Evolutionary conservation across 1,140 invertebrate genomes (phyloP).

Genomic region (Apis dorsata): DNA sequence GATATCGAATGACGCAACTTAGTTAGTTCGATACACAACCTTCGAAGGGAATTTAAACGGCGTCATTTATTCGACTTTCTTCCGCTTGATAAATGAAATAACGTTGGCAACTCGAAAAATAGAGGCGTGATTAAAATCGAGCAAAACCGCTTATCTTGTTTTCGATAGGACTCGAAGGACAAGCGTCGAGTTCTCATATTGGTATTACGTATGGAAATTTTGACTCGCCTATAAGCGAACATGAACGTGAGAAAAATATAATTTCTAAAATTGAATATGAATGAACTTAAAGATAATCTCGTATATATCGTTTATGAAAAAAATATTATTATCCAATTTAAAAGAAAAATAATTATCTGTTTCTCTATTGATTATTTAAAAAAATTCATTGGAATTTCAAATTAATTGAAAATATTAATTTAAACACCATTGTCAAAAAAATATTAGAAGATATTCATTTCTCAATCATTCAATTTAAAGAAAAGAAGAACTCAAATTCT

Average conservation of each 20-base stretch:
- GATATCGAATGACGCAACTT: background rate
- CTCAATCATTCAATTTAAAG: too few species aligned
- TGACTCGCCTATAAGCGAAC: background rate
- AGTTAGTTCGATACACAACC: background rate
- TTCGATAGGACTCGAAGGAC: conserved; percentile 31
- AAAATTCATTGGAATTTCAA: too few species aligned
- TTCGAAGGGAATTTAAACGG: background rate
- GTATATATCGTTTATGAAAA: too few species aligned
- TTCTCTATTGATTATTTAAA: too few species aligned
- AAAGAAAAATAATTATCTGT: too few species aligned
- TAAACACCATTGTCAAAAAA: too few species aligned
- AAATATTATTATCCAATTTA: too few species aligned
- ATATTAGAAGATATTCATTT: too few species aligned
- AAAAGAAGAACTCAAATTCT: too few species aligned
- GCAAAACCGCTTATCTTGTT: conserved; percentile 35
- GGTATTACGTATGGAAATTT: background rate
- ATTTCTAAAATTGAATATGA: background rate
- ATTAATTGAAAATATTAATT: too few species aligned
- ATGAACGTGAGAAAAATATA: background rate
- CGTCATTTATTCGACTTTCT: background rate
- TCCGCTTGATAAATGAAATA: background rate
- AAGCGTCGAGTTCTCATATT: background rate
- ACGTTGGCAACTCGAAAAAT: too few species aligned
- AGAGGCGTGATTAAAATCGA: background rate
- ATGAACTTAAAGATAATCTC: too few species aligned